Evolutionary conservation across 2,113 vertebrate genomes (phyloP).

Genomic region (Campylomormyrus tamandua): DNA sequence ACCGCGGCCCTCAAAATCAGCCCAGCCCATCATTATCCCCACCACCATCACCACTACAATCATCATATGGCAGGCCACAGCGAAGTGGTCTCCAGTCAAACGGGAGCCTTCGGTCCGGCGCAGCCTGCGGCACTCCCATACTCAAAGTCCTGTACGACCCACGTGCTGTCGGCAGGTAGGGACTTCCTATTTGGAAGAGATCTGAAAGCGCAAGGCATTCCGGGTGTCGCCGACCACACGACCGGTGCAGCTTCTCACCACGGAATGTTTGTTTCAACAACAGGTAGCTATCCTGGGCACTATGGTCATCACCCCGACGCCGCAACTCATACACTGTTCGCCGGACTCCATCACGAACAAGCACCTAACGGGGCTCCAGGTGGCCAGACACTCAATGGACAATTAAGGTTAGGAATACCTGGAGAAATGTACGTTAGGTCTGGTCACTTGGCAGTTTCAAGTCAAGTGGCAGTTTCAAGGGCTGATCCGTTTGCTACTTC

Average conservation of each 20-base stretch:
- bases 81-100: constrained; percentile 79
- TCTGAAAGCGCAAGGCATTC: constrained; percentile 77
- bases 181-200: constrained; percentile 78
- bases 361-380: constrained; percentile 80
- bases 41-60: constrained; percentile 71
- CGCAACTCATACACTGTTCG: constrained; percentile 79
- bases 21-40: constrained; percentile 81
- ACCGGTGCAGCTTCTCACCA: constrained; percentile 79
- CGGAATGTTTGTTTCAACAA: constrained; percentile 97
- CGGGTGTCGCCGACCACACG: constrained; percentile 72
- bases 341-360: constrained; percentile 86
- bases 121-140: constrained; percentile 66
- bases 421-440: constrained; percentile 95
- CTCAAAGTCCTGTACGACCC: constrained; percentile 69
- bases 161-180: constrained; percentile 79
- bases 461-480: constrained; percentile 81
- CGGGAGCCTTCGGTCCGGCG: constrained; percentile 74
- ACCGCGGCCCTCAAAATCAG: constrained; percentile 79
- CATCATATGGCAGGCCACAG: constrained; percentile 77
- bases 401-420: constrained; percentile 94
- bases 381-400: constrained; percentile 86
- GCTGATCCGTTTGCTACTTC: constrained; percentile 84
- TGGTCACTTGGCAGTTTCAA: constrained; percentile 70
- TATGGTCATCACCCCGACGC: constrained; percentile 87
- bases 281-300: constrained; percentile 98